Evolutionary conservation across 2,797 vertebrate species (phyloP).

Genomic region (Hyperoplus lanceolatus): DNA sequence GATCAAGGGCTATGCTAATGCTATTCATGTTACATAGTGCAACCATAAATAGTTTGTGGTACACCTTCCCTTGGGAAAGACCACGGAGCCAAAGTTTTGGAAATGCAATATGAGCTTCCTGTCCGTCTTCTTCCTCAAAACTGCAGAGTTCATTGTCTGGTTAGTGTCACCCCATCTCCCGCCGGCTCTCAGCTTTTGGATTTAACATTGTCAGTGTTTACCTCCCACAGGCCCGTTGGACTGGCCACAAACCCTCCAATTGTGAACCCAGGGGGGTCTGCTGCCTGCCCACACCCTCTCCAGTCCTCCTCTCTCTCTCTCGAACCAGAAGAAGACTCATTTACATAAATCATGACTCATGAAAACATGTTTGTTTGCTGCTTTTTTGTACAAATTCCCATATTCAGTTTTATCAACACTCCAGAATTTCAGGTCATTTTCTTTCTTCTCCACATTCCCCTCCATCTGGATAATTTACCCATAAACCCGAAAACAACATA

Average conservation of each 20-base stretch:
- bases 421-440: conserved; percentile 29
- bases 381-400: conserved; percentile 58
- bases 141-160: conserved; percentile 72
- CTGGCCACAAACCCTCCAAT: conserved; percentile 42
- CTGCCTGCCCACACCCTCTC: conserved; percentile 31
- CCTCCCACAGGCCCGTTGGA: conserved; percentile 52
- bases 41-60: conserved; percentile 69
- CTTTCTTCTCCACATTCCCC: neutral
- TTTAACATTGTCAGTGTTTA: conserved; percentile 63
- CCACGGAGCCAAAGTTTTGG: conserved; percentile 46
- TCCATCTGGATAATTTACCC: conserved; percentile 21
- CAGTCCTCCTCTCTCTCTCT: conserved; percentile 24
- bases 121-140: conserved; percentile 55
- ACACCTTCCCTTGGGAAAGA: conserved; percentile 56
- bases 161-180: conserved; percentile 74
- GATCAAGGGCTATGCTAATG: conserved; percentile 76
- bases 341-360: conserved; percentile 46
- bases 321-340: conserved; percentile 35
- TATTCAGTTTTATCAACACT: conserved; percentile 40
- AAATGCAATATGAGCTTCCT: conserved; percentile 57
- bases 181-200: conserved; percentile 50
- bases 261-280: conserved; percentile 38
- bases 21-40: conserved; percentile 69
- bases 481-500: conserved; percentile 70
- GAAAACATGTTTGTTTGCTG: conserved; percentile 48